Base-by-base conservation (phyloP, 1,140 invertebrate genomes). In the Trialeurodes vaporariorum region DNA sequence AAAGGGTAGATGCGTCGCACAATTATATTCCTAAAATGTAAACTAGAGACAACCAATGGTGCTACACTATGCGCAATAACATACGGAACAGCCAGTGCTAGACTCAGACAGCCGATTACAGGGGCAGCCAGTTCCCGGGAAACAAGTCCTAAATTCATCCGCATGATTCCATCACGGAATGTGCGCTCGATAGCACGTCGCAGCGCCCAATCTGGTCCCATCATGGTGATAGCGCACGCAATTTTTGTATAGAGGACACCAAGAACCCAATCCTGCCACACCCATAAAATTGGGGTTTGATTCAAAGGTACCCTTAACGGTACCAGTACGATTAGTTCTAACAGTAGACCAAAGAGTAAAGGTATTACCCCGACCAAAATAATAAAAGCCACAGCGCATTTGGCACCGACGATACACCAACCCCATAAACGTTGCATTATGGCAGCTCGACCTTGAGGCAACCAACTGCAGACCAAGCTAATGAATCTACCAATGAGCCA, bases 231-330 rank as follows among this genome's bases (percentile, higher is more conserved):
- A 1, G 94, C 96, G 73, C 93, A 96, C n/a, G 95, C 90, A 68
- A 98, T 98, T 82, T 99, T 99, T 1, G 94, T 96, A 76, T 98
- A 97, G 0, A 98, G 81, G 9, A 98, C 93, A 13, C 97, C 96
- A 2, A 98, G 80, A 0, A 94, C 94, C 95, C 94, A 98, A 79
- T 98, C 93, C 83, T 97, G 89, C 89, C 90, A 92, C n/a, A 96
- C 85, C 76, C 96, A 98, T 63, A 96, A 85, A 5, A 98, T 87
- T 0, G 96, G 96, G 22, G 94, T 94, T 78, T 98, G 95, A 73
- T 93, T 87, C 1, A 98, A 78, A 0, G 94, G 92, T 12, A 98
- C 93, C n/a, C 94, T 81, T 2, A 98, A 80, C 0, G 96, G 96
- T 2, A 96, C 89, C 17, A 98, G 90, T 22, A 98, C 83, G 0